Evolutionary conservation across 2,797 vertebrate species (phyloP).

Genomic region (Neosilurus mollespiculum): DNA sequence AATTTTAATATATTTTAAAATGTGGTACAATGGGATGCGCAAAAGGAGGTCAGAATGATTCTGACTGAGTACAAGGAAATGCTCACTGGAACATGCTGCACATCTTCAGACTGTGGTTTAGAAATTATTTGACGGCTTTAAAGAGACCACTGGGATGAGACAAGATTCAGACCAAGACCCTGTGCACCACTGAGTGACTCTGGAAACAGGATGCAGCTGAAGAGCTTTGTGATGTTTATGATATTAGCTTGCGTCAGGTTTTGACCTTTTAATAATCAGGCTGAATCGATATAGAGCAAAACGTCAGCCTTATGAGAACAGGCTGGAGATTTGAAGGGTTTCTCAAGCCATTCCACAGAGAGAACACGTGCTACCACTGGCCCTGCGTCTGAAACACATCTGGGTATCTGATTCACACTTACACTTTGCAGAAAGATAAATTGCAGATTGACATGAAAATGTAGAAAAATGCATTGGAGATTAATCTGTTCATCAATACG

Average conservation of each 20-base stretch:
- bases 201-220: conserved; percentile 79
- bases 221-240: conserved; percentile 57
- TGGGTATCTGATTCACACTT: conserved; percentile 47
- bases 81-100: conserved; percentile 55
- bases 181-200: conserved; percentile 60
- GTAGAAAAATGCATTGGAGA: not conserved
- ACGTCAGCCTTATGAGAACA: conserved; percentile 43
- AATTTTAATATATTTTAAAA: not conserved
- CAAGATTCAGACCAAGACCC: conserved; percentile 57
- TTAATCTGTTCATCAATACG: not conserved
- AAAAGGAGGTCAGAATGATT: not conserved
- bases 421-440: not conserved
- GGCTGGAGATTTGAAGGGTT: conserved; percentile 45
- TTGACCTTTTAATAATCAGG: conserved; percentile 47
- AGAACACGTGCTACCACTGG: conserved; percentile 62
- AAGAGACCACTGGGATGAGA: conserved; percentile 64
- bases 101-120: conserved; percentile 55
- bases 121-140: conserved; percentile 59
- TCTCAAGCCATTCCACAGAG: conserved; percentile 57
- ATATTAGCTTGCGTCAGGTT: conserved; percentile 43
- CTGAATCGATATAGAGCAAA: conserved; percentile 47
- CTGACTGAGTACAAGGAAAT: conserved; percentile 1
- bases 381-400: conserved; percentile 57
- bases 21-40: not conserved
- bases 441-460: not conserved